Conservation (phyloP, 2,113 vertebrate species). For the Pteronura brasiliensis region DNA sequence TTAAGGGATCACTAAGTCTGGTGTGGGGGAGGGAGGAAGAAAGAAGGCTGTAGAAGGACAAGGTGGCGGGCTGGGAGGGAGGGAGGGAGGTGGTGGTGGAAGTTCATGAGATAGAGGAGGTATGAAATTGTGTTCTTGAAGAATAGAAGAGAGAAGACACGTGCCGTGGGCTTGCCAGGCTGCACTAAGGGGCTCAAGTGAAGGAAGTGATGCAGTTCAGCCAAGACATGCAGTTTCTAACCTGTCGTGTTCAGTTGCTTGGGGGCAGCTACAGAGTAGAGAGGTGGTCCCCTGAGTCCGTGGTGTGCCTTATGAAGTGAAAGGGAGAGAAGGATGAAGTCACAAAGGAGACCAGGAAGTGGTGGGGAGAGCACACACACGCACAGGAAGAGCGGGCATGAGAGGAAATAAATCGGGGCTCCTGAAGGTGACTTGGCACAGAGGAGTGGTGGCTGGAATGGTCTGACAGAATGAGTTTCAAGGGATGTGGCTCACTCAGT, state of each 20-base stretch:
- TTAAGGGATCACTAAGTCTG: not conserved
- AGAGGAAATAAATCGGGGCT: not conserved
- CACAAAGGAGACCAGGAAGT: not conserved
- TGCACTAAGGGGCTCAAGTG: not conserved
- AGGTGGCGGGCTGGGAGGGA: not conserved
- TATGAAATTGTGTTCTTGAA: not conserved
- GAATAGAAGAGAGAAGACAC: not conserved
- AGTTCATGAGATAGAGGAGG: not conserved
- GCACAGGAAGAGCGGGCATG: too few species aligned
- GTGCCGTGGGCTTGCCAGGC: not conserved
- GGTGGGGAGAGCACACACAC: not conserved
- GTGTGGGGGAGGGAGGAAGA: not conserved
- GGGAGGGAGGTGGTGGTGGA: not conserved
- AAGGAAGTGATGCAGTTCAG: not conserved
- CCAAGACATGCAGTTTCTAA: not conserved
- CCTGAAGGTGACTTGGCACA: not conserved
- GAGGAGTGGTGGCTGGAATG: not conserved
- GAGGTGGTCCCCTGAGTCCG: too few species aligned
- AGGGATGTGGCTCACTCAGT: too few species aligned
- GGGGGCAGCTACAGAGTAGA: not conserved
- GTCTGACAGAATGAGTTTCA: not conserved
- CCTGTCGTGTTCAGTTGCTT: not conserved
- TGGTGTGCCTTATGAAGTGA: not conserved
- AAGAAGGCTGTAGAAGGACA: not conserved
- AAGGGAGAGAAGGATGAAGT: not conserved